phyloP scores from a whole-genome alignment of 2,888 invertebrate species.

The Tipula vernalis region DNA sequence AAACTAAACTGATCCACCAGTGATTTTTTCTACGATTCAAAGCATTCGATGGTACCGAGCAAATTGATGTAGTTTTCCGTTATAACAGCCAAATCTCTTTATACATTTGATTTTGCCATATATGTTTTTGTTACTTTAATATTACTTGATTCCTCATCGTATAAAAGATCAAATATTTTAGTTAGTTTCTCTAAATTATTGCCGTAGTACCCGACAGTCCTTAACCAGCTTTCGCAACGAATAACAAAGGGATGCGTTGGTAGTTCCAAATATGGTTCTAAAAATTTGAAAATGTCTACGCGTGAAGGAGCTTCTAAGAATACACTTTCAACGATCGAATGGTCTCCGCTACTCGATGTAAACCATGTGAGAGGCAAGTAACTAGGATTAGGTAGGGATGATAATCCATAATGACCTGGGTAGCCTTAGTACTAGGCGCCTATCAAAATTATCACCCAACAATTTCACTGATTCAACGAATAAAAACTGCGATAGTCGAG shows the following conservation, averaged over 20 bases:
- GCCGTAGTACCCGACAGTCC: background rate
- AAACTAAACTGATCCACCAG: background rate
- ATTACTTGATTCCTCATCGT: background rate
- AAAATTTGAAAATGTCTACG: too few relatives aligned
- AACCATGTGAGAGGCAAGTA: conserved; percentile 24
- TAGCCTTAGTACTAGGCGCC: conserved; percentile 20
- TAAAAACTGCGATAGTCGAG: conserved; percentile 13
- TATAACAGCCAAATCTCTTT: background rate
- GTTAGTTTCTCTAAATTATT: background rate
- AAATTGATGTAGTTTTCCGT: background rate
- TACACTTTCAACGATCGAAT: conserved; percentile 15
- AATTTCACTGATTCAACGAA: conserved; percentile 12
- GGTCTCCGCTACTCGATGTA: conserved; percentile 22
- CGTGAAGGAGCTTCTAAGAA: too few relatives aligned
- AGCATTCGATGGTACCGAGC: background rate
- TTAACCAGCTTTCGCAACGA: background rate
- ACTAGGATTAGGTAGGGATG: conserved; percentile 22
- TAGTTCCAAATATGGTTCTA: conserved; percentile 16
- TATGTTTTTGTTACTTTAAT: background rate
- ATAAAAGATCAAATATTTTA: background rate
- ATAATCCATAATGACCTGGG: conserved; percentile 19
- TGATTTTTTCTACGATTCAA: background rate
- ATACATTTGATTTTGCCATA: background rate
- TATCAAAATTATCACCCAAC: background rate
- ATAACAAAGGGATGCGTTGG: background rate